These are phyloP conservation scores for Crenichthys baileyi DNA, from an alignment of 2,797 vertebrate genomes.

Conservation along the genomic window DNA sequence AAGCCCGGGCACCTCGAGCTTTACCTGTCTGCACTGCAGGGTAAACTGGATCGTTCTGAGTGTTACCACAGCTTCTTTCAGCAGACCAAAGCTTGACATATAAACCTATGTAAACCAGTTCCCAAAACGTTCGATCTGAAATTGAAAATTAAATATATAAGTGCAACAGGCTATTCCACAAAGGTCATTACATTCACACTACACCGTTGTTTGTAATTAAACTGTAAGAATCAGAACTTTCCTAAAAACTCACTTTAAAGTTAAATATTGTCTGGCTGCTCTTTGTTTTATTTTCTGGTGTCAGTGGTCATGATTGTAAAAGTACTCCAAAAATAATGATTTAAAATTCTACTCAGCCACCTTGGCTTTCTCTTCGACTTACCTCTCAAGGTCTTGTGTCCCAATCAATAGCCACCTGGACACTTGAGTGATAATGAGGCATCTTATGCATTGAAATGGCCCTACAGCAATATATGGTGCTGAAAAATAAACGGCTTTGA, in stretches of 20 bases:
- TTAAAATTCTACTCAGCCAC: not conserved
- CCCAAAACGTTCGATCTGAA: not conserved
- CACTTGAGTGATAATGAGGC: slow-evolving; percentile 2
- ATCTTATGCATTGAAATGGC: not conserved
- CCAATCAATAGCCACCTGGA: not conserved
- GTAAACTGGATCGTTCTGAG: too few relatives aligned
- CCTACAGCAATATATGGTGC: not conserved
- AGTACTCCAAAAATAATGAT: not conserved
- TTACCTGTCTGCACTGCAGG: too few relatives aligned
- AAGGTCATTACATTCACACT: not conserved
- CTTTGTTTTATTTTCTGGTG: not conserved
- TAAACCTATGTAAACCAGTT: too few relatives aligned
- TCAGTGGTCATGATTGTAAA: not conserved
- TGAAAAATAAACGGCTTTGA: not conserved
- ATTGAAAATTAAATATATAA: not conserved
- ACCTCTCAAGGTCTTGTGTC: slow-evolving; percentile 1
- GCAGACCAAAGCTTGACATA: too few relatives aligned
- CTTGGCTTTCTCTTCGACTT: slow-evolving; percentile 3
- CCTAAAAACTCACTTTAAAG: not conserved
- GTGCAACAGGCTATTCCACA: not conserved
- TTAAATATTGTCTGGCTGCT: not conserved
- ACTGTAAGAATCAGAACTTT: not conserved
- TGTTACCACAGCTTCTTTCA: not conserved
- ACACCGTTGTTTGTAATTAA: not conserved
- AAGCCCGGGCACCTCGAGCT: too few relatives aligned